These are phyloP conservation scores for Poeciliopsis prolifica DNA, from an alignment of 2,113 vertebrate species.

Conservation along the genomic window DNA sequence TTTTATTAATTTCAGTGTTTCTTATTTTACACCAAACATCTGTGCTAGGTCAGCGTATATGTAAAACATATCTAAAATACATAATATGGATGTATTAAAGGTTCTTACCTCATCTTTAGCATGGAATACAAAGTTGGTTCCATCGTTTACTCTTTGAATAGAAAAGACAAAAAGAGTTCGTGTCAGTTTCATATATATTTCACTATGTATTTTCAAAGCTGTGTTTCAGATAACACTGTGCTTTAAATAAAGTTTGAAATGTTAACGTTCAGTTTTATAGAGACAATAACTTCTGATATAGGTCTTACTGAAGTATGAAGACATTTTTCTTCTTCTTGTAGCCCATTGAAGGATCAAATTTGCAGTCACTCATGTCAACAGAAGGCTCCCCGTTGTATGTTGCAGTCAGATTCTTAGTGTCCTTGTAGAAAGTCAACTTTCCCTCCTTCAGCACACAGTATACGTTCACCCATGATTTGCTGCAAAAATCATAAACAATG, in stretches of 20 bases:
- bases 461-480: slow-evolving; percentile 90
- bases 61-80: neutral
- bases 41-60: neutral
- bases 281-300: neutral
- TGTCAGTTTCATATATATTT: slow-evolving; percentile 10
- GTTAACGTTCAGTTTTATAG: too few relatives aligned
- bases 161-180: slow-evolving; percentile 37
- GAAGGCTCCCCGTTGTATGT: slow-evolving; percentile 89
- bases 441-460: slow-evolving; percentile 88
- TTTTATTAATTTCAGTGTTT: too few relatives aligned
- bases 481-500: slow-evolving; percentile 23
- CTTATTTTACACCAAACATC: too few relatives aligned
- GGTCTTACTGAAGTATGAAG: slow-evolving; percentile 88
- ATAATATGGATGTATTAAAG: neutral
- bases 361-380: slow-evolving; percentile 82
- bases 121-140: slow-evolving; percentile 90
- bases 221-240: neutral
- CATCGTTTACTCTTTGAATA: slow-evolving; percentile 82
- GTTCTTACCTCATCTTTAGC: slow-evolving; percentile 92
- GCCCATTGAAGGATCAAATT: slow-evolving; percentile 86
- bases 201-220: neutral
- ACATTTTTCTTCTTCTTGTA: slow-evolving; percentile 95
- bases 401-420: slow-evolving; percentile 80
- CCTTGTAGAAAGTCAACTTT: slow-evolving; percentile 89
- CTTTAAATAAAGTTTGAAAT: neutral